These are phyloP conservation scores for Candoia aspera DNA, from an alignment of 2,113 vertebrate species.

Conservation along the genomic window DNA sequence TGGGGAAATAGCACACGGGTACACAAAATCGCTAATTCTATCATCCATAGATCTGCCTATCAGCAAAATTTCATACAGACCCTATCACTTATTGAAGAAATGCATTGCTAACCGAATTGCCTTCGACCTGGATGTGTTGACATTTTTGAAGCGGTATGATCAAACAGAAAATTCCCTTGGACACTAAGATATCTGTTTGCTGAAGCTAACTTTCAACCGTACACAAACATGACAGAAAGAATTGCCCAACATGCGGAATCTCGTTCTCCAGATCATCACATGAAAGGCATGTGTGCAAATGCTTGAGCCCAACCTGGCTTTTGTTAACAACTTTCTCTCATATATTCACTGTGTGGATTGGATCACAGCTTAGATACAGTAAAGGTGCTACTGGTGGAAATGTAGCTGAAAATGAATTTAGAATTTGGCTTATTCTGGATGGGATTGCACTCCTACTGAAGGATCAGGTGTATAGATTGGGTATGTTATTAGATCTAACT, in stretches of 20 bases:
- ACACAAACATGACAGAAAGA: slow-evolving; percentile 6
- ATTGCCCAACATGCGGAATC: slow-evolving; percentile 4
- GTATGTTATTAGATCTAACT: background rate
- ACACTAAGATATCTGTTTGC: background rate
- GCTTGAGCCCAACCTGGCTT: background rate
- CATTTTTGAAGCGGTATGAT: slow-evolving; percentile 1
- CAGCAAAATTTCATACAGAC: background rate
- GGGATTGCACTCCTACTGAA: background rate
- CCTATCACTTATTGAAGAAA: background rate
- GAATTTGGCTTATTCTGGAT: background rate
- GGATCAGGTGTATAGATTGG: background rate
- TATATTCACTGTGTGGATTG: background rate
- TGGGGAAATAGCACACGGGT: background rate
- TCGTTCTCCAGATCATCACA: background rate
- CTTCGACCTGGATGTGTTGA: background rate
- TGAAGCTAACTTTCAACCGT: slow-evolving; percentile 25
- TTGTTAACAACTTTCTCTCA: background rate
- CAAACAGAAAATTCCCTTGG: background rate
- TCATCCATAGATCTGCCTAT: background rate
- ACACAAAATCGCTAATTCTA: background rate
- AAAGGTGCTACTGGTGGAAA: background rate
- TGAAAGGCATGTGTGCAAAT: background rate
- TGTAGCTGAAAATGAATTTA: background rate
- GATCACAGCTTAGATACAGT: background rate
- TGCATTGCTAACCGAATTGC: background rate